A percentile compares a stretch with the other conserved stretches of the same genome.
phyloP scores from a whole-genome alignment of 2,113 vertebrate species.

The Melanostigma gelatinosum region DNA sequence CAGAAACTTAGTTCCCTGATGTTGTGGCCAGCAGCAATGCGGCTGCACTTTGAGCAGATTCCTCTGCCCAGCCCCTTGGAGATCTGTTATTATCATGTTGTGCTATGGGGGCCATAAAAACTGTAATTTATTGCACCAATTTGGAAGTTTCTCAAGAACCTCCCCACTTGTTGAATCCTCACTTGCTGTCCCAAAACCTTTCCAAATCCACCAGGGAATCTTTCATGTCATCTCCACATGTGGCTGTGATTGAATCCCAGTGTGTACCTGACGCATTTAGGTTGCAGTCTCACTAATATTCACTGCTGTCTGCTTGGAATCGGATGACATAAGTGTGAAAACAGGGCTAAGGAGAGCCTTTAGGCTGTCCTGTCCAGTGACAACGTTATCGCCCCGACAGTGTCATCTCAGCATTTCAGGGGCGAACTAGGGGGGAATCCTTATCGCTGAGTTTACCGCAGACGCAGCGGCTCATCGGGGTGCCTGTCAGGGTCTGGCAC shows the following conservation, averaged over 20 bases:
- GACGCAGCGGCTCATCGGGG: slow-evolving; percentile 42
- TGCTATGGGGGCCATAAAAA: slow-evolving; percentile 32
- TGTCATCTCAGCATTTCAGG: slow-evolving; percentile 25
- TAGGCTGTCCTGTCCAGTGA: slow-evolving; percentile 5
- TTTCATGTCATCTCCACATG: slow-evolving; percentile 15
- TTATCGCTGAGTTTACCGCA: slow-evolving; percentile 35
- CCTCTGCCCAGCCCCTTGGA: not conserved
- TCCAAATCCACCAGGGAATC: not conserved
- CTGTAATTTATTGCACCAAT: slow-evolving; percentile 36
- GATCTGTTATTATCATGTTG: slow-evolving; percentile 25
- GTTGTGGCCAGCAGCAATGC: not conserved
- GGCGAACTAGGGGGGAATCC: slow-evolving; percentile 7
- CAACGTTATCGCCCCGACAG: slow-evolving; percentile 17
- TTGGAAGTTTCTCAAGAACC: slow-evolving; percentile 8
- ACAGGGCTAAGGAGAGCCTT: slow-evolving; percentile 28
- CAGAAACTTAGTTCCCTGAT: not conserved
- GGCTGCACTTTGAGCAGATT: slow-evolving; percentile 10
- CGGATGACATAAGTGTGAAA: slow-evolving; percentile 33
- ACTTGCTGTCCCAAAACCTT: slow-evolving; percentile 3
- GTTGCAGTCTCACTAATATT: slow-evolving; percentile 15
- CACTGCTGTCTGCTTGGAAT: slow-evolving; percentile 38
- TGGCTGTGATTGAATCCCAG: slow-evolving; percentile 14
- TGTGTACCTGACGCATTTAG: slow-evolving; percentile 21
- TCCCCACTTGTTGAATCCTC: not conserved
- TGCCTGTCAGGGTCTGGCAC: slow-evolving; percentile 46